Evolutionary conservation across 2,113 vertebrate genomes (phyloP), one percentile per base, ranked within the genome.

Genomic region (Notothenia coriiceps): DNA sequence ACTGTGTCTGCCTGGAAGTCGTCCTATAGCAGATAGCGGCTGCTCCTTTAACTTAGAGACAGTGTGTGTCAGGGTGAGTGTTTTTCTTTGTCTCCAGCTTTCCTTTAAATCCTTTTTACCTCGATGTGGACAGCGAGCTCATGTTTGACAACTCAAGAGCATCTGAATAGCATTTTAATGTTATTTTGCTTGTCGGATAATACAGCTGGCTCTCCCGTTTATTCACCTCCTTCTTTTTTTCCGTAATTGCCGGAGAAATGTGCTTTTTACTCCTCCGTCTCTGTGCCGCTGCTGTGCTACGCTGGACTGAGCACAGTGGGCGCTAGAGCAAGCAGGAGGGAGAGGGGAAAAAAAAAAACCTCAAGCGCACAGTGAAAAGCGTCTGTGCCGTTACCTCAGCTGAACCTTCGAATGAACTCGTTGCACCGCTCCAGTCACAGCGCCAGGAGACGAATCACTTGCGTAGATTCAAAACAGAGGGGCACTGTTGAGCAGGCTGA

Each of bases 331-430:
- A 74, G 87, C 86, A 74, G 82, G 63, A 64, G 69, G 61, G 70
- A 10, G 60, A 5, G 47, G 17, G 6, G 49, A 70, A 5, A 50
- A 52, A 72, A 46, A 83, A 83, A 88, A 70, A 60, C 79, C 88
- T 93, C 85, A 69, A 87, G 84, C 83, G 76, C 93, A 83, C 89
- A 91, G 93, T 93, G 92, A 90, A 93, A 89, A 89, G 92, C 91
- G 90, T 92, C 93, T 93, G 92, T 91, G 89, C 92, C 84, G 83
- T 95, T 95, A 95, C 94, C 95, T 95, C 91, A 89, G 88, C 90
- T 95, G 94, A 96, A 95, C 95, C 90, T 91, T 80, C 83, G 13
- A 76, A 89, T 94, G 93, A 95, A 95, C 95, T 91, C 93, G 84
- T 86, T 94, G 94, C 94, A 94, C 94, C 92, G 90, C 88, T 82